Percentiles rank a stretch among this genome's conserved stretches.
Evolutionary conservation across 2,888 invertebrate species (phyloP).

Genomic region (Drosophila neutralis): DNA sequence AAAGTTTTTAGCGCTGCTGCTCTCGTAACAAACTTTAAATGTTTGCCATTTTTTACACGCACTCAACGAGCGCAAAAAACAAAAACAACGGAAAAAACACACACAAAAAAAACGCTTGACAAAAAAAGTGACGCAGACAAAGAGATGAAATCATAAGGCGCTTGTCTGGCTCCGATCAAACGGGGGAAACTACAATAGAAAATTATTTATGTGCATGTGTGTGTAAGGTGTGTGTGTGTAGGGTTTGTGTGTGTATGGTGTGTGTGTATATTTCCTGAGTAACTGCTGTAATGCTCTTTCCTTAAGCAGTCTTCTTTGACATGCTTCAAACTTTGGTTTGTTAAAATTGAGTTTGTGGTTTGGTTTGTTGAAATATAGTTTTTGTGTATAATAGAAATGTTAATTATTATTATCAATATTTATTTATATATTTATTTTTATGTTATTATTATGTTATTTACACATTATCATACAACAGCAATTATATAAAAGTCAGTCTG

Average conservation of each 20-base stretch:
- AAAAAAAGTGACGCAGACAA: constrained; percentile 31
- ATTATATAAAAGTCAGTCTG: no score
- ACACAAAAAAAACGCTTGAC: background rate
- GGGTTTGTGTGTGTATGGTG: no score
- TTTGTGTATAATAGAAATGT: background rate
- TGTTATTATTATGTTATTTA: background rate
- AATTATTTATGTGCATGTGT: background rate
- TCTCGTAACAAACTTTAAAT: constrained; percentile 64
- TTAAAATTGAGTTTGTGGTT: background rate
- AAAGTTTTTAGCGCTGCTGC: constrained; percentile 27
- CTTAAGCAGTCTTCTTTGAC: background rate
- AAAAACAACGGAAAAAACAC: background rate
- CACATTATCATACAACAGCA: no score
- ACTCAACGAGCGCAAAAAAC: constrained; percentile 1
- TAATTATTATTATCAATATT: background rate
- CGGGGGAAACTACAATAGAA: constrained; percentile 32
- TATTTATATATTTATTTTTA: no score
- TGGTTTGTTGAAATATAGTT: background rate
- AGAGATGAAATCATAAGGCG: constrained; percentile 53
- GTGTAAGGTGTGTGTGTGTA: background rate
- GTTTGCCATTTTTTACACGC: constrained; percentile 62
- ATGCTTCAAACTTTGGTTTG: background rate
- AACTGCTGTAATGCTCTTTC: constrained; percentile 19
- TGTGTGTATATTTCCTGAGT: background rate
- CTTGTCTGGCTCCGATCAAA: constrained; percentile 51